phyloP scores from a whole-genome alignment of 2,797 vertebrate species.

The Threskiornis aethiopicus region DNA sequence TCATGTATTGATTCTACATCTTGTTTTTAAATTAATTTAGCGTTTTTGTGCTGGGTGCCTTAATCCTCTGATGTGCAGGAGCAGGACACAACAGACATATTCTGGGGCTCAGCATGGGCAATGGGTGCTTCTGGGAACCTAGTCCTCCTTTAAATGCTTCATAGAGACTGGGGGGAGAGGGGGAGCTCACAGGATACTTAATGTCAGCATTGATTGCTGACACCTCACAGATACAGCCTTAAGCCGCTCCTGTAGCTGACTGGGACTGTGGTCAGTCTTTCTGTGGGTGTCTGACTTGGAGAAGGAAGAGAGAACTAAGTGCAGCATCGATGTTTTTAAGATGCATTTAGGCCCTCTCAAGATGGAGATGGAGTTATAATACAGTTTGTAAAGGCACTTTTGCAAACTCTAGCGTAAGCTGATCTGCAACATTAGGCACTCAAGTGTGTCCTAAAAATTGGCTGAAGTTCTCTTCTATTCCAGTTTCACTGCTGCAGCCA shows the following conservation, averaged over 20 bases:
- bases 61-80: neutral
- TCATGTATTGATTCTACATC: neutral
- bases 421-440: neutral
- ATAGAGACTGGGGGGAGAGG: neutral
- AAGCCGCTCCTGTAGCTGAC: accelerated
- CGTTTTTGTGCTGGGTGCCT: neutral
- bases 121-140: neutral
- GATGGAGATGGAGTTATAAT: neutral
- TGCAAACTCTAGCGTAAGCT: neutral
- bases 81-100: neutral
- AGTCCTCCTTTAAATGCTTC: neutral
- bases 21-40: neutral
- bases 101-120: neutral
- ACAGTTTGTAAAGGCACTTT: neutral
- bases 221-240: neutral
- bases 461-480: neutral
- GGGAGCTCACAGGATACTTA: neutral
- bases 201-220: neutral
- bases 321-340: neutral
- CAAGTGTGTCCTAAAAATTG: neutral
- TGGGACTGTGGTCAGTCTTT: neutral
- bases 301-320: neutral
- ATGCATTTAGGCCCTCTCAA: neutral
- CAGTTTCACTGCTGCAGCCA: neutral
- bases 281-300: neutral